Evolutionary conservation across 2,888 invertebrate species (phyloP).

Genomic region (Didymodactylos carnosus): DNA sequence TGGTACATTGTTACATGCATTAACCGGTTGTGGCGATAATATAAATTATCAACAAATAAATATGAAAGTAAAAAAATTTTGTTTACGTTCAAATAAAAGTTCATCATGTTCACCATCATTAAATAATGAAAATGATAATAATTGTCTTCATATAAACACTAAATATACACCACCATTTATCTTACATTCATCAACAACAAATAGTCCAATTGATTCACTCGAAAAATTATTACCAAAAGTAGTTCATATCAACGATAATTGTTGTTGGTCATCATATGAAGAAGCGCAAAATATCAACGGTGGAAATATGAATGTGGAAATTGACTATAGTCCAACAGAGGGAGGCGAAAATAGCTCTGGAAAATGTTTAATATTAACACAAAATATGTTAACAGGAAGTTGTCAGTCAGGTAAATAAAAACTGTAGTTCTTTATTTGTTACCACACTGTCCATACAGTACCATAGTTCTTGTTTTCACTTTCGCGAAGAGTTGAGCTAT

Average conservation of each 20-base stretch:
- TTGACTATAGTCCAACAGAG: too few relatives aligned
- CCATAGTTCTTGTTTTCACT: too few relatives aligned
- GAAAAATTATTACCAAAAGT: neutral
- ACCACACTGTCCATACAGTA: too few relatives aligned
- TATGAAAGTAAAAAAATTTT: neutral
- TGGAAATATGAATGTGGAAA: too few relatives aligned
- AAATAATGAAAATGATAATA: too few relatives aligned
- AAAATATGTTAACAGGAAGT: neutral
- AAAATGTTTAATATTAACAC: neutral
- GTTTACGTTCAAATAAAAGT: neutral
- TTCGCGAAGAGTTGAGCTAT: neutral
- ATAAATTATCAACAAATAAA: neutral
- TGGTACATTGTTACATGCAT: neutral
- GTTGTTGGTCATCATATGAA: neutral
- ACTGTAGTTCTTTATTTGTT: too few relatives aligned
- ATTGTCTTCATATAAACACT: too few relatives aligned
- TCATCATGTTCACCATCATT: too few relatives aligned
- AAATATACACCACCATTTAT: neutral
- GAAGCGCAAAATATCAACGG: neutral
- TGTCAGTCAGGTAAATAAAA: neutral
- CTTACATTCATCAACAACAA: too few relatives aligned
- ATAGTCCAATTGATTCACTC: neutral
- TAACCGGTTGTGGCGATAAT: neutral
- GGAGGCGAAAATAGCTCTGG: neutral
- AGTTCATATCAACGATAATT: neutral